Evolutionary conservation across 2,113 vertebrate genomes (phyloP).

Genomic region (Nesogale talazaci): DNA sequence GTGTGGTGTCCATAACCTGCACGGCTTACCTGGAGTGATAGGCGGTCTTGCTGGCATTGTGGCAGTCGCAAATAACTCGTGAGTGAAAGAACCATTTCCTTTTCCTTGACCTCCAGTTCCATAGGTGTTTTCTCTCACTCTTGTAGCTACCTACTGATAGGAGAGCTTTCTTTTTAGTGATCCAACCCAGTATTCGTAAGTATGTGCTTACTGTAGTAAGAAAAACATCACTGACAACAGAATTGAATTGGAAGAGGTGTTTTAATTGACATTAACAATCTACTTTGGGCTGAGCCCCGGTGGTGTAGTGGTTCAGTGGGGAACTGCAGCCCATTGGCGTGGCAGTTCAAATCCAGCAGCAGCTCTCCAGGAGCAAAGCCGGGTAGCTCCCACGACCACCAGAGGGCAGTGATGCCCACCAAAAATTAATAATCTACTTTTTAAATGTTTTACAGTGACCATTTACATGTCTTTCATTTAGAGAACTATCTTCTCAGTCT

Average conservation of each 20-base stretch:
- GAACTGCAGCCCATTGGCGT: too few relatives aligned
- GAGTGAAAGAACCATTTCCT: conserved; percentile 58
- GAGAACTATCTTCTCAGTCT: not conserved
- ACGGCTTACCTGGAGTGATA: conserved; percentile 95
- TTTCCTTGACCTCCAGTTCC: not conserved
- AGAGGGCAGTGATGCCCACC: too few relatives aligned
- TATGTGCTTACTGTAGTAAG: not conserved
- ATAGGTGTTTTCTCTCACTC: not conserved
- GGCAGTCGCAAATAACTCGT: conserved; percentile 80
- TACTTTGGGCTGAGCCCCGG: too few relatives aligned
- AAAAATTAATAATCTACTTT: not conserved
- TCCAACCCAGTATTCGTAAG: not conserved
- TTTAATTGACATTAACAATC: not conserved
- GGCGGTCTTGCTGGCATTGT: conserved; percentile 93
- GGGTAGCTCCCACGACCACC: too few relatives aligned
- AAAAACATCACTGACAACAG: not conserved
- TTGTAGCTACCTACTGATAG: not conserved
- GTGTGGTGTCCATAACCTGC: conserved; percentile 97
- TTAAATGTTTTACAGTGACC: not conserved
- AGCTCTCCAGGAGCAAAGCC: too few relatives aligned
- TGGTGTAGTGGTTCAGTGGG: too few relatives aligned
- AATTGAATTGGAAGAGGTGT: not conserved
- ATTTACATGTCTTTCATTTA: not conserved
- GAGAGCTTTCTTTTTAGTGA: not conserved
- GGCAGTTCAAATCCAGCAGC: too few relatives aligned